Conservation (phyloP, 2,113 vertebrate genomes). For the Zeus faber region DNA sequence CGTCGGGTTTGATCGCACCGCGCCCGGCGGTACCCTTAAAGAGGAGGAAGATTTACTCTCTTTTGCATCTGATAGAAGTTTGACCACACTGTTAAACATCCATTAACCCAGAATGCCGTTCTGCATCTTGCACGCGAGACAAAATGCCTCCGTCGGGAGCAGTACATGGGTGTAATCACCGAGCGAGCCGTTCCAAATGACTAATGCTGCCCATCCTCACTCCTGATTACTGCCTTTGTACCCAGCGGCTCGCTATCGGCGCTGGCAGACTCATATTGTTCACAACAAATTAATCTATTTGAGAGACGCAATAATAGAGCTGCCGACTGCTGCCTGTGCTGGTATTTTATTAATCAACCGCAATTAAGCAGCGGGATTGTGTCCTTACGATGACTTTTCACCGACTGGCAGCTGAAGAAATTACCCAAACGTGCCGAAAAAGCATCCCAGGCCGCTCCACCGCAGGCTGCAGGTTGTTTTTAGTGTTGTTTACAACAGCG, state of each 20-base stretch:
- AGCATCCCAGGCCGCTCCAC: neutral
- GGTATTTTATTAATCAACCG: slow-evolving; percentile 68
- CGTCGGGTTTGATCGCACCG: too few relatives aligned
- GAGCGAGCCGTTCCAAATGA: slow-evolving; percentile 60
- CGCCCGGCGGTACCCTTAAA: too few relatives aligned
- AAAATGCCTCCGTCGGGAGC: too few relatives aligned
- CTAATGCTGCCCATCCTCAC: slow-evolving; percentile 30
- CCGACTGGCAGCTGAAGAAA: slow-evolving; percentile 21
- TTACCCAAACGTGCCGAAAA: slow-evolving; percentile 8
- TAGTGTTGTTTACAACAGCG: too few relatives aligned
- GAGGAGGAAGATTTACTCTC: too few relatives aligned
- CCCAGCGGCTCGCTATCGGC: slow-evolving; percentile 42
- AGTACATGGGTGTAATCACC: too few relatives aligned
- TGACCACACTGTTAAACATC: too few relatives aligned
- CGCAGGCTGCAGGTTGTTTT: too few relatives aligned
- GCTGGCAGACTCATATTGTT: slow-evolving; percentile 60
- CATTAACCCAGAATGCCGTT: too few relatives aligned
- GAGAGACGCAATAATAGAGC: slow-evolving; percentile 63
- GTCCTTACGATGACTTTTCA: slow-evolving; percentile 66
- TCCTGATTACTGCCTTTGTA: slow-evolving; percentile 57
- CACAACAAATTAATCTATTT: slow-evolving; percentile 61
- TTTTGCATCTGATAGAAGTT: too few relatives aligned
- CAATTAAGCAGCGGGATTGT: slow-evolving; percentile 50
- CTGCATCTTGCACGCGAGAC: too few relatives aligned
- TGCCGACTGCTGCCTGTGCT: slow-evolving; percentile 59